phyloP scores from a whole-genome alignment of 2,797 vertebrate species.

The Poecilia wingei region DNA sequence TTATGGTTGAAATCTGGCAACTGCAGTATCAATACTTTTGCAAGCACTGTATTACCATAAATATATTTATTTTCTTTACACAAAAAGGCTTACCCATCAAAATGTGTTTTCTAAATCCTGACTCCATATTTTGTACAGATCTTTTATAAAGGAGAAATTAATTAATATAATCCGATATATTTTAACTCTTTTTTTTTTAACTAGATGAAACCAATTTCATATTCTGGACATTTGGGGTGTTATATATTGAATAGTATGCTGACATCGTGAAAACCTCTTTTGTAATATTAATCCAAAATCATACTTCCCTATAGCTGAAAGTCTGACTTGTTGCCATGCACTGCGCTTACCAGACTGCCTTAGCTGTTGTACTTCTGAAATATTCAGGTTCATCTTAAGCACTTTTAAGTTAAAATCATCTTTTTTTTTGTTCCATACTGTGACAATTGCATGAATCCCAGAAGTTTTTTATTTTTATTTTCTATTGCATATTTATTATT shows the following conservation, averaged over 20 bases:
- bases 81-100: conserved; percentile 11
- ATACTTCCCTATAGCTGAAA: conserved; percentile 8
- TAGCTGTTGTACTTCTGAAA: conserved; percentile 55
- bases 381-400: conserved; percentile 60
- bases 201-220: not conserved
- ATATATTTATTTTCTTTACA: not conserved
- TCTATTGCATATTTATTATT: conserved; percentile 30
- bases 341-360: conserved; percentile 63
- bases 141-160: conserved; percentile 24
- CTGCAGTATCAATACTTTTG: too few species aligned
- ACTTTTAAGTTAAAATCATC: conserved; percentile 53
- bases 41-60: not conserved
- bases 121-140: conserved; percentile 21
- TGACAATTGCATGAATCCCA: conserved; percentile 72
- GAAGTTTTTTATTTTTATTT: conserved; percentile 34
- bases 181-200: not conserved
- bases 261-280: conserved; percentile 12
- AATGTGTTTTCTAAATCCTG: conserved; percentile 35
- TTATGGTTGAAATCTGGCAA: not conserved
- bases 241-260: conserved; percentile 7
- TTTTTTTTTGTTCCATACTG: conserved; percentile 33
- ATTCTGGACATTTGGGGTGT: not conserved
- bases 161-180: not conserved
- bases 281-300: not conserved
- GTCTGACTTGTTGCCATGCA: conserved; percentile 24